Conservation (phyloP, 1,140 invertebrate species). For the Heliconius congener region DNA sequence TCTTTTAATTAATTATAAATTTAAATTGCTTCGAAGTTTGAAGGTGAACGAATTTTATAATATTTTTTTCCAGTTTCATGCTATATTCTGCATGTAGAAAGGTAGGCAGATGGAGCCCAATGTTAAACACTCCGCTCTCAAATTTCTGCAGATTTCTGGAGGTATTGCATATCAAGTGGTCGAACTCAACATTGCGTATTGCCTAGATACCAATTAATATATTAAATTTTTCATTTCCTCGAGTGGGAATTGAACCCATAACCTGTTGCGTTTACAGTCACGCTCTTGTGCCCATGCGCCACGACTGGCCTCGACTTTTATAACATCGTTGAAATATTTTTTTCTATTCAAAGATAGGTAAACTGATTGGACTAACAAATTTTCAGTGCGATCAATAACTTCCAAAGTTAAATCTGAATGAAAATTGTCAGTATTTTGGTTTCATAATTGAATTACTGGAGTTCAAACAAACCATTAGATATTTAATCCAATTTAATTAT, state of each 20-base stretch:
- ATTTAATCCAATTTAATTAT: background rate
- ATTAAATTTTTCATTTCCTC: no score
- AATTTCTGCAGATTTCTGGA: no score
- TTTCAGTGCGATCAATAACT: conserved; percentile 22
- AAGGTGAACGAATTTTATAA: background rate
- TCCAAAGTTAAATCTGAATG: conserved; percentile 16
- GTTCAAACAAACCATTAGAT: background rate
- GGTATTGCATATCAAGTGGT: no score
- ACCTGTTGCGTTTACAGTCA: no score
- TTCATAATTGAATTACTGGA: background rate
- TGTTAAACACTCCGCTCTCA: no score
- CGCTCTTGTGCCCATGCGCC: no score
- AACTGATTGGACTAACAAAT: conserved; percentile 34
- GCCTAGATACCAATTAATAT: background rate
- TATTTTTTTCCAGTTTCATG: no score
- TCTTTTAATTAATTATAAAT: conserved; percentile 17
- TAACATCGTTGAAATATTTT: background rate
- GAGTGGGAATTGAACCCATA: no score
- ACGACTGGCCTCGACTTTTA: background rate
- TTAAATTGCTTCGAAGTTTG: conserved; percentile 10
- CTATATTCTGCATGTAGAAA: no score
- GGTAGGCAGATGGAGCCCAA: no score
- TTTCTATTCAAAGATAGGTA: background rate
- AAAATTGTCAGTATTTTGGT: conserved; percentile 12
- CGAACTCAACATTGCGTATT: no score